Conservation (phyloP, 2,113 vertebrate genomes). For the Thunnus maccoyii region DNA sequence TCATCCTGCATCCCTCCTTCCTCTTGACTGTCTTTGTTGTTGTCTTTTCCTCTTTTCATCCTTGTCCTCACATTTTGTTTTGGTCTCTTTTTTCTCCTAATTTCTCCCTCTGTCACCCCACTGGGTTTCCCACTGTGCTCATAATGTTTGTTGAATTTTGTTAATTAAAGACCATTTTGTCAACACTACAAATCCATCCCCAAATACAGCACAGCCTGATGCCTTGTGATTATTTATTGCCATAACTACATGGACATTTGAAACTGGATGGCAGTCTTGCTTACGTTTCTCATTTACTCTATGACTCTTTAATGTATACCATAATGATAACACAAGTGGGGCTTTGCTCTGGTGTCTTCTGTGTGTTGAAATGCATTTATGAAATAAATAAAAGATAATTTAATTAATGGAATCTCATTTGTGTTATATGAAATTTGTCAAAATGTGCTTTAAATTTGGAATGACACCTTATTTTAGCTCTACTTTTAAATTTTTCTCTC, state of each 20-base stretch:
- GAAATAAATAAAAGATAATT: too few species aligned
- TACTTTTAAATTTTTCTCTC: background rate
- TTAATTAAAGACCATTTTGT: conserved; percentile 16
- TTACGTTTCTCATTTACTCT: background rate
- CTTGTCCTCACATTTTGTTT: background rate
- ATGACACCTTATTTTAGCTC: background rate
- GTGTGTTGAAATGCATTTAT: too few species aligned
- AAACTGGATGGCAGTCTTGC: background rate
- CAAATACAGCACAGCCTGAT: conserved; percentile 5
- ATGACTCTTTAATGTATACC: too few species aligned
- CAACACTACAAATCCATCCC: conserved; percentile 22
- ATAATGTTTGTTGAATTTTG: conserved; percentile 15
- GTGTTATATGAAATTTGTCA: too few species aligned
- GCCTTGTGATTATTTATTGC: background rate
- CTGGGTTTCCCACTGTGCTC: background rate
- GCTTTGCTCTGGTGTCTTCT: too few species aligned
- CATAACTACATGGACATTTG: background rate
- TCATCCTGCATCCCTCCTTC: background rate
- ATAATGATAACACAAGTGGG: too few species aligned
- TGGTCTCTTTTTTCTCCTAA: background rate
- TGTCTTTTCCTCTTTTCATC: background rate
- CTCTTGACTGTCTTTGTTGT: conserved; percentile 2
- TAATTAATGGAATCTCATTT: too few species aligned
- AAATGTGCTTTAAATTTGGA: background rate
- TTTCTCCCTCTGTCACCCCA: background rate